phyloP scores from a whole-genome alignment of 2,888 invertebrate species.

The Hydrotaea cyrtoneurina region DNA sequence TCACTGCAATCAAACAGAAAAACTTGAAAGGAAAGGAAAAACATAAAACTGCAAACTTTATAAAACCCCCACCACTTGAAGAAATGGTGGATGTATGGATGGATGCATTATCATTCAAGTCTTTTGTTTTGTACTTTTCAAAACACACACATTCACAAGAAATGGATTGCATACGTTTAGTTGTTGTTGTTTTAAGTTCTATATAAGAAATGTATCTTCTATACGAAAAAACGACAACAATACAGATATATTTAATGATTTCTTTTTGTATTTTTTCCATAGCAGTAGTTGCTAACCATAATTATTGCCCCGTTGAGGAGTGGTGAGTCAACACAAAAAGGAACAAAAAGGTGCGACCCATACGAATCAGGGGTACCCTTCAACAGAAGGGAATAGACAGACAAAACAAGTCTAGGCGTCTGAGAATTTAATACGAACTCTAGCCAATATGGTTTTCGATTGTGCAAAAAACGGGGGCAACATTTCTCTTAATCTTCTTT shows the following conservation, averaged over 20 bases:
- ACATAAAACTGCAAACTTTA: not conserved
- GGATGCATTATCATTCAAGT: slow-evolving; percentile 1
- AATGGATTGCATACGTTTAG: not conserved
- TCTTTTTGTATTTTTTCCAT: no score
- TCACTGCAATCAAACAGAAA: slow-evolving; percentile 3
- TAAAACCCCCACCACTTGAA: slow-evolving; percentile 26
- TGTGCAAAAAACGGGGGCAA: no score
- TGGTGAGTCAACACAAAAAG: no score
- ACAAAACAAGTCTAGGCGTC: no score
- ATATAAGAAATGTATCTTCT: not conserved
- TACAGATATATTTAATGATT: no score
- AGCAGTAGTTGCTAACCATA: not conserved
- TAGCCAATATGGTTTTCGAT: no score
- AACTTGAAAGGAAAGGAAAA: not conserved
- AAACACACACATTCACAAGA: not conserved
- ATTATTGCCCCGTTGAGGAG: not conserved
- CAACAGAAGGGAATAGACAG: no score
- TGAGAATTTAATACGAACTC: no score
- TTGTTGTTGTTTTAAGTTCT: slow-evolving; percentile 12
- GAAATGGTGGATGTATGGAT: not conserved
- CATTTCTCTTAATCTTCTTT: no score
- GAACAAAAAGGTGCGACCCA: no score
- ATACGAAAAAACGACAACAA: no score
- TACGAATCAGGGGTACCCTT: no score
- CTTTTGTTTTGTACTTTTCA: slow-evolving; percentile 10